Base-by-base conservation (phyloP, 2,113 vertebrate species). In the Clarias gariepinus region DNA sequence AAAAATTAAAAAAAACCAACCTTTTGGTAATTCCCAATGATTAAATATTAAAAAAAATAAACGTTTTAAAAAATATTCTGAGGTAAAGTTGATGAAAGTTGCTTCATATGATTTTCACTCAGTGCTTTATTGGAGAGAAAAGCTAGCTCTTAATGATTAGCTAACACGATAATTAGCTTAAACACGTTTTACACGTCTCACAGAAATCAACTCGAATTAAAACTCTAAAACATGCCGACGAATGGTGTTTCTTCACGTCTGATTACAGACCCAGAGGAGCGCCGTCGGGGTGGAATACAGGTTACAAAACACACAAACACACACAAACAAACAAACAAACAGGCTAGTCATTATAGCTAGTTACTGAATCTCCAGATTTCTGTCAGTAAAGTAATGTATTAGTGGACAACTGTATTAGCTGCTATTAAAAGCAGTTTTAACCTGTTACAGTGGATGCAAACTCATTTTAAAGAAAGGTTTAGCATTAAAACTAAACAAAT, bases 231-330 rank as follows among this genome's bases (percentile, higher is more conserved):
- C 19, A 90, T 88, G 89, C 23, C 52, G 33, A 64, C 47, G 33
- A 90, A 90, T 81, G 84, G 89, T 9, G 64, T 58, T 2, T 81
- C 47, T 36, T 36, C 77, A 19, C 60, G 81, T 74, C 82, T 90
- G 41, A 61, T 84, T 61, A 33, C 81, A 16, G 84, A 87, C 19
- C 81, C 81, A 84, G 87, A 84, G 18, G 81, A 81, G 11, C 87
- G 36, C 8, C 84, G 78, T 69, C 84, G 79, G 3, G 63, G 41
- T 81, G 89, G 85, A 86, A 71, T 90, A 23, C 84, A 90, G 87
- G 89, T 90, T 85, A 84, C 23, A 19, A 33, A 15, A 80, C n/a
- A 73, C 9, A 52, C 28, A 69, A 3, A 28, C n/a, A 53, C 7
- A 74, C 1, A 47, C 69, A 76, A 53, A 19, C 81, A 57, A 36